Percentiles rank a stretch among this genome's conserved stretches.
Evolutionary conservation across 2,888 invertebrate genomes (phyloP).

Genomic region (Pocota personata): DNA sequence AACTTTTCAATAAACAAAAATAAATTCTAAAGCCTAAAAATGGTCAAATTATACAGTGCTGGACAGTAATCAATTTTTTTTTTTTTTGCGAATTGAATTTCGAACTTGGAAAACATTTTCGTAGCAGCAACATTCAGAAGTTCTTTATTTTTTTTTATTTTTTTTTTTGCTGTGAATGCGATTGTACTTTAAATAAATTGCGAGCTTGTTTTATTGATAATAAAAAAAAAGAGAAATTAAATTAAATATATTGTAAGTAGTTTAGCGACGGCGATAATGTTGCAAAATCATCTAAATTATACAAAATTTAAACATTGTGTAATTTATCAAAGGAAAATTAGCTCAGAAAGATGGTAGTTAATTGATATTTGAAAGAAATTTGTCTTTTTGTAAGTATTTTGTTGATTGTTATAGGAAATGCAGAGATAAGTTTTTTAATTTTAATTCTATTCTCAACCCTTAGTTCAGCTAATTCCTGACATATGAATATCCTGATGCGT

Average conservation of each 20-base stretch:
- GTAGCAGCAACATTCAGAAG: background rate
- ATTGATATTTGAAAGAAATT: conserved; percentile 1
- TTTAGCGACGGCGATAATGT: conserved; percentile 38
- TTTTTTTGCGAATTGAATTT: background rate
- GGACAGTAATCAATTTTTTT: background rate
- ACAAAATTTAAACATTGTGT: conserved; percentile 1
- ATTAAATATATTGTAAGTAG: conserved; percentile 26
- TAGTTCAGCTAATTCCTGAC: background rate
- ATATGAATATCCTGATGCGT: background rate
- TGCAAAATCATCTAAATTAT: conserved; percentile 36
- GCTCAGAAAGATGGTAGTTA: conserved; percentile 35
- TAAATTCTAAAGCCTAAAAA: conserved; percentile 10
- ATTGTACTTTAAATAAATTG: conserved; percentile 19
- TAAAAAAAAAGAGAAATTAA: background rate
- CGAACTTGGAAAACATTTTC: too few relatives aligned
- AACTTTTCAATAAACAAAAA: conserved; percentile 8
- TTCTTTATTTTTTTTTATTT: background rate
- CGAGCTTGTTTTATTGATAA: conserved; percentile 34
- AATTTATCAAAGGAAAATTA: conserved; percentile 37
- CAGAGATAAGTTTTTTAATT: background rate
- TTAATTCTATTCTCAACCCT: background rate
- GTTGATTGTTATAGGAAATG: background rate
- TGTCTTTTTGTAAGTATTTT: background rate
- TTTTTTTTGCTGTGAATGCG: conserved; percentile 16
- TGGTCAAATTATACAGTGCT: background rate